phyloP scores from a whole-genome alignment of 2,888 invertebrate species.

The Punctoribates punctum region DNA sequence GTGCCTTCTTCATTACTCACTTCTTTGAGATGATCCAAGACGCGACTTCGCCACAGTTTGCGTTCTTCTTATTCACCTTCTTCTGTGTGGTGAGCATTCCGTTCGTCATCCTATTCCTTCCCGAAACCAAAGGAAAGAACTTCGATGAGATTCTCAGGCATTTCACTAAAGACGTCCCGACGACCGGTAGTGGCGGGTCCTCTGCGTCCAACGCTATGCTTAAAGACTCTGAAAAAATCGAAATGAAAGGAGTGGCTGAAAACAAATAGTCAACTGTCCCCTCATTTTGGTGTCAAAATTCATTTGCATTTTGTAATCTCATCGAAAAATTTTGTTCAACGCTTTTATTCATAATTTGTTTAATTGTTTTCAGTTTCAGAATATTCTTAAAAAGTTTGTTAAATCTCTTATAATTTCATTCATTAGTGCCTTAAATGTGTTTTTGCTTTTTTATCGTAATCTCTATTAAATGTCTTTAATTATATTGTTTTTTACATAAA shows the following conservation, averaged over 20 bases:
- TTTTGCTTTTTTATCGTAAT: too few relatives aligned
- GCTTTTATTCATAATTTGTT: too few relatives aligned
- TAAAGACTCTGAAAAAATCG: not conserved
- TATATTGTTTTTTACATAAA: too few relatives aligned
- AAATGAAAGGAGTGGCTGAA: not conserved
- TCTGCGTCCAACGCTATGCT: slow-evolving; percentile 1
- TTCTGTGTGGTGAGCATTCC: slow-evolving; percentile 51
- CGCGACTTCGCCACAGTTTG: slow-evolving; percentile 48
- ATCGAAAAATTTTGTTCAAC: too few relatives aligned
- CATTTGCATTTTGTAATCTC: too few relatives aligned
- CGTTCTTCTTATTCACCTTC: slow-evolving; percentile 53
- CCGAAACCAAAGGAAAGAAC: slow-evolving; percentile 53
- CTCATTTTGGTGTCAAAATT: too few relatives aligned
- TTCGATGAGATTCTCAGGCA: slow-evolving; percentile 51
- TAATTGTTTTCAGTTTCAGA: too few relatives aligned
- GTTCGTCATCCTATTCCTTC: slow-evolving; percentile 51
- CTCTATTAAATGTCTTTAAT: too few relatives aligned
- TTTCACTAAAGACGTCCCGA: not conserved
- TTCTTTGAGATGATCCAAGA: slow-evolving; percentile 59
- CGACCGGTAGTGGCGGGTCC: not conserved
- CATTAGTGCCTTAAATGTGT: too few relatives aligned
- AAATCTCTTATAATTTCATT: too few relatives aligned
- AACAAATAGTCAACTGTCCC: too few relatives aligned
- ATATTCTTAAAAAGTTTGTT: too few relatives aligned
- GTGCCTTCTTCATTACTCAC: slow-evolving; percentile 45